phyloP scores from a whole-genome alignment of 2,113 vertebrate genomes.

The Pluvialis apricaria region DNA sequence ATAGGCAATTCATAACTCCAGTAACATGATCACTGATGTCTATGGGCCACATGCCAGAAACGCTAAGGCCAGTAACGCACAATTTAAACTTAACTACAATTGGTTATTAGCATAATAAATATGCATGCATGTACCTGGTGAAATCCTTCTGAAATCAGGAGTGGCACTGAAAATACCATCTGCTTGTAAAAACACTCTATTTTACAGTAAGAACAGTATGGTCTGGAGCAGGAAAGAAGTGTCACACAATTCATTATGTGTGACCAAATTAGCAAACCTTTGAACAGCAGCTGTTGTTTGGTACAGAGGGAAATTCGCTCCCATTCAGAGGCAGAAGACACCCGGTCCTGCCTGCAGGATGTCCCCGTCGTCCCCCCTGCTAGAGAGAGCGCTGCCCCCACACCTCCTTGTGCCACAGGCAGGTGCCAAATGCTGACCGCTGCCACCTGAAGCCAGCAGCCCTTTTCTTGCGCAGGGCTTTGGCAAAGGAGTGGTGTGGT shows the following conservation, averaged over 20 bases:
- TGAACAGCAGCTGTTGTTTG: neutral
- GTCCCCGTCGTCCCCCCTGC: neutral
- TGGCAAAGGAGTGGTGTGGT: too few species aligned
- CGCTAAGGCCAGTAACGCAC: neutral
- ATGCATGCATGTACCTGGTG: neutral
- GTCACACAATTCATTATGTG: neutral
- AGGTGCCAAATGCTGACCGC: fast-evolving
- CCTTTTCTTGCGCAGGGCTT: neutral
- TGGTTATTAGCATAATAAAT: slow-evolving; percentile 19
- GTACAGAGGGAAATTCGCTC: neutral
- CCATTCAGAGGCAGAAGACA: neutral
- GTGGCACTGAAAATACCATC: neutral
- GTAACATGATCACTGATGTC: neutral
- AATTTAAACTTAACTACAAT: neutral
- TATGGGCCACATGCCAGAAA: neutral
- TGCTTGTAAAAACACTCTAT: neutral
- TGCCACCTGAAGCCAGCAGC: fast-evolving
- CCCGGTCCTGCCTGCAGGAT: neutral
- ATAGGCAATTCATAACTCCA: neutral
- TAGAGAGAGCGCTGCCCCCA: fast-evolving
- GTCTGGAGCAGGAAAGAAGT: neutral
- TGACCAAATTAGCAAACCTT: neutral
- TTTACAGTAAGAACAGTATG: neutral
- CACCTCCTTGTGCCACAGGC: fast-evolving
- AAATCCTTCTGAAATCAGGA: neutral